Conservation (phyloP, 2,797 vertebrate genomes). For the Glyptemys insculpta region DNA sequence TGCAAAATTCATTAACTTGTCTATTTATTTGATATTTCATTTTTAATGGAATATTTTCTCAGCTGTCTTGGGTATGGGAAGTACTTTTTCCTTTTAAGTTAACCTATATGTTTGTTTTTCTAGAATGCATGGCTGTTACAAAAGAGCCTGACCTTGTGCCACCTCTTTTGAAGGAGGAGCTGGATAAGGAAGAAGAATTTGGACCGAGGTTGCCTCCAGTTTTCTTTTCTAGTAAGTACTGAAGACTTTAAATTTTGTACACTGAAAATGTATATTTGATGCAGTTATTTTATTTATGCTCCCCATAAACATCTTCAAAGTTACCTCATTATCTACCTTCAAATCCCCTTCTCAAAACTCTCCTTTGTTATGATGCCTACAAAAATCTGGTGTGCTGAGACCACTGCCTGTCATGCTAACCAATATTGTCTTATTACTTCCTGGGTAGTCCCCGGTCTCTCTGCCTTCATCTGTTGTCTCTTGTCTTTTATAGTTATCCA, state of each 20-base stretch:
- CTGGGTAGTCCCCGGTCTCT: background rate
- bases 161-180: constrained; percentile 50
- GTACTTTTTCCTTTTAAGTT: background rate
- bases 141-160: background rate
- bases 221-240: constrained; percentile 78
- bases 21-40: background rate
- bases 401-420: background rate
- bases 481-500: background rate
- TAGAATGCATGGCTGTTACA: constrained; percentile 34
- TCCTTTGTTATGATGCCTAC: background rate
- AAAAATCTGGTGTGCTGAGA: background rate
- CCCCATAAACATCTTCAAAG: background rate
- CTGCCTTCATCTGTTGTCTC: background rate
- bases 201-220: constrained; percentile 92
- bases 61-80: background rate
- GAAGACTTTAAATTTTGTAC: background rate
- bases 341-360: background rate
- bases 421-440: background rate
- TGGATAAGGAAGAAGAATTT: constrained; percentile 85
- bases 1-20: background rate
- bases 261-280: background rate
- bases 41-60: background rate
- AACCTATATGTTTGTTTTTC: background rate
- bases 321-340: background rate
- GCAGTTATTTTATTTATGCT: no score